phyloP scores from a whole-genome alignment of 2,113 vertebrate species.

The Centrocercus urophasianus region DNA sequence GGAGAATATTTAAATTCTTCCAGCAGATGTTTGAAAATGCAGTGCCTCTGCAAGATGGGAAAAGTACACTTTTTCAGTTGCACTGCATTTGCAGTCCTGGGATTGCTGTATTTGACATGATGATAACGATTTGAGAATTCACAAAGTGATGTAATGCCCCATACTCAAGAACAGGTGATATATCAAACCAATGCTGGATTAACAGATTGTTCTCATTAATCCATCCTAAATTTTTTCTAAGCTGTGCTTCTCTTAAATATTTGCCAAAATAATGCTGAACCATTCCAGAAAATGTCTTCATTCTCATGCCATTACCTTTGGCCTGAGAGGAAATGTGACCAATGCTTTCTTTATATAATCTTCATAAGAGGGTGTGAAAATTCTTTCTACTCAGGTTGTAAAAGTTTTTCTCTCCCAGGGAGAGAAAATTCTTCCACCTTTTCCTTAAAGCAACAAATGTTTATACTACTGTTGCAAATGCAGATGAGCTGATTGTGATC shows the following conservation, averaged over 20 bases:
- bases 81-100: not conserved
- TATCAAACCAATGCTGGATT: not conserved
- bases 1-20: constrained; percentile 50
- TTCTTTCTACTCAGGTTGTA: not conserved
- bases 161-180: constrained; percentile 51
- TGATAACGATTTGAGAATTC: not conserved
- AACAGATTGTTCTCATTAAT: constrained; percentile 34
- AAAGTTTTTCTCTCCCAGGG: not conserved
- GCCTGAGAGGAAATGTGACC: constrained; percentile 19
- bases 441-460: not conserved
- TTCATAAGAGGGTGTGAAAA: not conserved
- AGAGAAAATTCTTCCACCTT: too few species aligned
- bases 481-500: not conserved
- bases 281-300: constrained; percentile 34
- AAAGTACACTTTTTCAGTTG: not conserved
- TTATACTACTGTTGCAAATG: not conserved
- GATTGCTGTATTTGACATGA: not conserved
- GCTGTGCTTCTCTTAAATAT: constrained; percentile 36
- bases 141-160: not conserved
- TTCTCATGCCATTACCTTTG: constrained; percentile 26
- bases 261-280: constrained; percentile 45
- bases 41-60: constrained; percentile 3
- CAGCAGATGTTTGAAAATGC: constrained; percentile 34
- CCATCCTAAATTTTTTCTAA: constrained; percentile 31
- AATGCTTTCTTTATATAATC: constrained; percentile 31